Conservation (phyloP, 2,888 invertebrate genomes). For the Watsonalla binaria region DNA sequence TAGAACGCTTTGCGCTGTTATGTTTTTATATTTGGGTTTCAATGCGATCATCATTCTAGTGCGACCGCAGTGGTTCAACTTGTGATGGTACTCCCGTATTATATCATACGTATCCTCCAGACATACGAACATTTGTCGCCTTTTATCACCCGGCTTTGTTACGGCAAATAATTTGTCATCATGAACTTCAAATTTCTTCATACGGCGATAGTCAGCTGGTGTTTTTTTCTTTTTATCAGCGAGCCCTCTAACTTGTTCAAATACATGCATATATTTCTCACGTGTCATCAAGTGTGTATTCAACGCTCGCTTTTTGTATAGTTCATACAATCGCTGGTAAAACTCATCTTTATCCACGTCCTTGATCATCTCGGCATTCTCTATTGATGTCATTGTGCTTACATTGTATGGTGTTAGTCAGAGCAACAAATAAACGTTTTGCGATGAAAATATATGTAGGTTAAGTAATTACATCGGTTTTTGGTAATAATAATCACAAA, state of each 20-base stretch:
- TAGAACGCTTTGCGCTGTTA: constrained; percentile 41
- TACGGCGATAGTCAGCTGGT: constrained; percentile 38
- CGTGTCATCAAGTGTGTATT: constrained; percentile 39
- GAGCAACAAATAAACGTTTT: no score
- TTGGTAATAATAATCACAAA: neutral
- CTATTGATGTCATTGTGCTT: neutral
- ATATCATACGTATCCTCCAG: constrained; percentile 52
- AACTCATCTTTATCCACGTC: constrained; percentile 38
- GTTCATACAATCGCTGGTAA: constrained; percentile 31
- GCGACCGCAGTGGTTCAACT: constrained; percentile 45
- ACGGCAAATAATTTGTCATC: constrained; percentile 37
- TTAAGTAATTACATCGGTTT: neutral
- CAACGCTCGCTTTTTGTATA: constrained; percentile 25
- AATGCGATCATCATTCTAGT: constrained; percentile 39
- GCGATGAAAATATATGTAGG: no score
- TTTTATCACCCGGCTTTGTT: constrained; percentile 19
- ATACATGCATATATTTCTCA: constrained; percentile 30
- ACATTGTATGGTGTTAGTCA: neutral
- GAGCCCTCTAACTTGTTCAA: constrained; percentile 34
- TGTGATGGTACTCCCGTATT: constrained; percentile 38
- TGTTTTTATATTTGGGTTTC: constrained; percentile 44
- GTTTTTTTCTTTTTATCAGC: constrained; percentile 32
- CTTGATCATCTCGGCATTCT: neutral
- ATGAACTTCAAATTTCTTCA: constrained; percentile 39
- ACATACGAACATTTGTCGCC: constrained; percentile 30